Conservation (phyloP, 2,888 invertebrate genomes). For the Temnothorax ravouxi region DNA sequence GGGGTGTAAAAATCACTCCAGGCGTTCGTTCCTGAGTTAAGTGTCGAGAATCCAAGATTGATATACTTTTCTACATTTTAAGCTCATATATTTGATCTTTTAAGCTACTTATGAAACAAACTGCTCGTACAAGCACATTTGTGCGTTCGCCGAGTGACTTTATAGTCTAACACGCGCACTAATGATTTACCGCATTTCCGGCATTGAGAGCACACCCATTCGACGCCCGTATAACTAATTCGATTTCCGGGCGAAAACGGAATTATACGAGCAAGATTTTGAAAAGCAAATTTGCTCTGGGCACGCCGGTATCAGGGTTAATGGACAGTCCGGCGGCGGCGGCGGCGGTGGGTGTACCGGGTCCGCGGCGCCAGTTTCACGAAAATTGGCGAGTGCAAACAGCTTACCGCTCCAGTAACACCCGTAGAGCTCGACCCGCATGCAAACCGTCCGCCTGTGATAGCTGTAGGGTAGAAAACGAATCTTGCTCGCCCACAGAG, state of each 20-base stretch:
- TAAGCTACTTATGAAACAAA: neutral
- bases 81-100: neutral
- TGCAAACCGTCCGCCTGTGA: conserved; percentile 94
- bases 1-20: too few relatives aligned
- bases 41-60: neutral
- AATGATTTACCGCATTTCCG: conserved; percentile 42
- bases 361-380: conserved; percentile 73
- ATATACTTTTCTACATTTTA: neutral
- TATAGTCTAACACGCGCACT: conserved; percentile 22
- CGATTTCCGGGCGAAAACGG: conserved; percentile 50
- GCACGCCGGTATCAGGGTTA: conserved; percentile 69
- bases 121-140: neutral
- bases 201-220: conserved; percentile 26
- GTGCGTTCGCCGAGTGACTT: neutral
- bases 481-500: conserved; percentile 94
- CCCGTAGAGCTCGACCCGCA: conserved; percentile 96
- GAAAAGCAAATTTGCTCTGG: conserved; percentile 72
- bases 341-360: conserved; percentile 66
- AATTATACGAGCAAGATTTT: conserved; percentile 72
- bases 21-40: too few relatives aligned
- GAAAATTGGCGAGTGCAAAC: conserved; percentile 78
- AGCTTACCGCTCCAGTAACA: conserved; percentile 91
- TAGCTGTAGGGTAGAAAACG: conserved; percentile 95
- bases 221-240: conserved; percentile 51
- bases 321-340: conserved; percentile 69